Evolutionary conservation across 2,888 invertebrate species (phyloP).

Genomic region (Xestia xanthographa): DNA sequence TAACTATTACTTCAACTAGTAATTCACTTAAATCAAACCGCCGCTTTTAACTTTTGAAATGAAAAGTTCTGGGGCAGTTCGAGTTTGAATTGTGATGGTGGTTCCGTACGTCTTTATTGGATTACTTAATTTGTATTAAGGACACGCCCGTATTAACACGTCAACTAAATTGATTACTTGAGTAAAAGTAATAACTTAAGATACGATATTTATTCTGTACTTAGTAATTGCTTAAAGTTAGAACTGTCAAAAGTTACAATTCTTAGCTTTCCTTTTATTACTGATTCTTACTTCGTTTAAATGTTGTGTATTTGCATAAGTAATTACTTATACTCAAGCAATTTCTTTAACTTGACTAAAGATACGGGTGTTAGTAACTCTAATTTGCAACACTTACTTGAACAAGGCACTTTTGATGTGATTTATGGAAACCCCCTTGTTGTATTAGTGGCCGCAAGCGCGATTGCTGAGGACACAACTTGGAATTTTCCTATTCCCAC

Average conservation of each 20-base stretch:
- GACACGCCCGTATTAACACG: no score
- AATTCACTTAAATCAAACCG: constrained; percentile 54
- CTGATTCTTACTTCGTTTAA: no score
- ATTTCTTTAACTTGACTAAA: background rate
- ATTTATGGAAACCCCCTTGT: background rate
- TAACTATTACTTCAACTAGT: constrained; percentile 54
- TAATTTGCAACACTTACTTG: background rate
- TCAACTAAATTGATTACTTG: background rate
- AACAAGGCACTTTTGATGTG: background rate
- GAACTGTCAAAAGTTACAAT: no score
- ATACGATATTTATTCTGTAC: no score
- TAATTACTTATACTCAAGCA: no score
- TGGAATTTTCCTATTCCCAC: no score
- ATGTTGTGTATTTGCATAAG: no score
- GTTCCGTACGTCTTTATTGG: constrained; percentile 37
- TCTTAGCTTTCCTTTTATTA: no score
- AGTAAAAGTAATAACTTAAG: no score
- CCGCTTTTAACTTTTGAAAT: constrained; percentile 53
- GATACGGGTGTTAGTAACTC: background rate
- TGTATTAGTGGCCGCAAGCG: background rate
- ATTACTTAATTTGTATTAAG: background rate
- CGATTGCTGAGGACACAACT: background rate
- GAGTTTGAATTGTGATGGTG: background rate
- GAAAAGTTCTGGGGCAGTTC: background rate
- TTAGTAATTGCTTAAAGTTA: no score